Evolutionary conservation across 2,113 vertebrate genomes (phyloP).

Genomic region (Pogonocichla stellata): DNA sequence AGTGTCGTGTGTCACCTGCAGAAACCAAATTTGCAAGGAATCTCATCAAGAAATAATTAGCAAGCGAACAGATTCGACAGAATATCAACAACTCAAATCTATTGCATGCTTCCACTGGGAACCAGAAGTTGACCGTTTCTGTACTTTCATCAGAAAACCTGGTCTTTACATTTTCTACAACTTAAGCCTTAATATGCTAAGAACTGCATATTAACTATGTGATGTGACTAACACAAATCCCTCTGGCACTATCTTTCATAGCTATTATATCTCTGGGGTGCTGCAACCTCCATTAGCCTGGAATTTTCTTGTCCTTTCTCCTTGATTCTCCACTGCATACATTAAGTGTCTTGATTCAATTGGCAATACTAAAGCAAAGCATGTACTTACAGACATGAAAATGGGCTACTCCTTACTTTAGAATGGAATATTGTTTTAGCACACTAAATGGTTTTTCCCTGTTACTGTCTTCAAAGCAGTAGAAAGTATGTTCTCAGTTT

Average conservation of each 20-base stretch:
- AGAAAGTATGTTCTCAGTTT: not conserved
- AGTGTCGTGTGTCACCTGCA: not conserved
- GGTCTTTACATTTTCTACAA: not conserved
- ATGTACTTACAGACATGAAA: not conserved
- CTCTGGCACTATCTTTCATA: not conserved
- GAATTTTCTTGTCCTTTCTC: not conserved
- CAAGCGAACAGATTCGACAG: accelerated
- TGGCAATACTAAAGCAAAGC: not conserved
- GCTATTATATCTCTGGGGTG: not conserved
- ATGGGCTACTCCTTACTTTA: not conserved
- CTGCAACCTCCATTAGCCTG: not conserved
- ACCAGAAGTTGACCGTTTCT: not conserved
- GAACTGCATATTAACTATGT: not conserved
- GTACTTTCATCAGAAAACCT: not conserved
- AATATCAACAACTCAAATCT: not conserved
- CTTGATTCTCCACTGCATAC: not conserved
- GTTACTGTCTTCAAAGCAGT: not conserved
- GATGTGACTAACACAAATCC: not conserved
- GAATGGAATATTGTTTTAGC: not conserved
- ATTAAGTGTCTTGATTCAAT: not conserved
- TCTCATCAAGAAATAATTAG: not conserved
- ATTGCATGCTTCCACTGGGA: not conserved
- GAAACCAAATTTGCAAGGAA: not conserved
- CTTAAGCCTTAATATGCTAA: not conserved
- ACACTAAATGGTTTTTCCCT: not conserved